phyloP scores from a whole-genome alignment of 2,797 vertebrate species.

The Hydrocynus forskahlii region DNA sequence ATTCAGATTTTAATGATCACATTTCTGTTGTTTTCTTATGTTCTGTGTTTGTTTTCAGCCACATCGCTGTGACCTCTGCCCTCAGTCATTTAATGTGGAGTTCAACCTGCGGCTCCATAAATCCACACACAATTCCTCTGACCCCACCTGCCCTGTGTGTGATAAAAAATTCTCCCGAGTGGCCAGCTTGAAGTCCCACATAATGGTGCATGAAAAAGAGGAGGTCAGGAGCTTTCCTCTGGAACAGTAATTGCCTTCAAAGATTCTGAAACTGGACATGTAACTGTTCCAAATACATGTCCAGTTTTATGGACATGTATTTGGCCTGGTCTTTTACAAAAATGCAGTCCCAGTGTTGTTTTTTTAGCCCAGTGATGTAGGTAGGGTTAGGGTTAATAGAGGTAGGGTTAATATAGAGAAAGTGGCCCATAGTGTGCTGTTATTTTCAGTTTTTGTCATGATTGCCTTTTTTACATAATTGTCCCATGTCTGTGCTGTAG shows the following conservation, averaged over 20 bases:
- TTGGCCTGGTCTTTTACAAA: neutral
- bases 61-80: slow-evolving; percentile 93
- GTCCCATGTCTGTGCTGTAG: too few relatives aligned
- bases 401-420: too few relatives aligned
- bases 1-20: neutral
- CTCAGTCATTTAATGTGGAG: slow-evolving; percentile 96
- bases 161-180: slow-evolving; percentile 94
- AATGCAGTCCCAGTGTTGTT: too few relatives aligned
- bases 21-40: neutral
- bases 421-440: too few relatives aligned
- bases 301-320: neutral
- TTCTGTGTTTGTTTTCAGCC: slow-evolving; percentile 76
- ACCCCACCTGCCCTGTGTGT: slow-evolving; percentile 93
- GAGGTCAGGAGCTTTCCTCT: slow-evolving; percentile 78
- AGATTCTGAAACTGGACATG: too few relatives aligned
- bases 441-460: too few relatives aligned
- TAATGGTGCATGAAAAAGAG: slow-evolving; percentile 98
- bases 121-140: slow-evolving; percentile 89
- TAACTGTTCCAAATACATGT: too few relatives aligned
- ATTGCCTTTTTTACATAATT: too few relatives aligned
- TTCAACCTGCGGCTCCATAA: slow-evolving; percentile 96
- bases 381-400: too few relatives aligned
- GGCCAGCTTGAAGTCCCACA: slow-evolving; percentile 96
- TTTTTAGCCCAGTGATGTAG: too few relatives aligned
- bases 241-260: neutral